A percentile compares a stretch with the other conserved stretches of the same genome.
Conservation (phyloP, 2,888 invertebrate genomes). For the Atrina japonica region DNA sequence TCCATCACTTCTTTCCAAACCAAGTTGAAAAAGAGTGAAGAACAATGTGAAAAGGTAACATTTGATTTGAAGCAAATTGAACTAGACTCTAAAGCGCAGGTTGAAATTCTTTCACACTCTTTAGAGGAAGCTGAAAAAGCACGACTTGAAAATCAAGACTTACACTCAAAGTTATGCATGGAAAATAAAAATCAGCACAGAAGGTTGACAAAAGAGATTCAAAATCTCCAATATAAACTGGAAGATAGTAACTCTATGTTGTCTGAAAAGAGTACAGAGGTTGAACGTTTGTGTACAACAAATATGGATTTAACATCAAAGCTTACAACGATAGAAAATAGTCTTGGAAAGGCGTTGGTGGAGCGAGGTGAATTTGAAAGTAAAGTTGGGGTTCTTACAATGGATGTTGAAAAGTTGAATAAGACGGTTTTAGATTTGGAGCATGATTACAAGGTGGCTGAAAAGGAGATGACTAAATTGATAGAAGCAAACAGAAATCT, state of each 20-base stretch:
- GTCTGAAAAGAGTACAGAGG: background rate
- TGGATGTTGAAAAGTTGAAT: too few species aligned
- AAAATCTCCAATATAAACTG: constrained; percentile 29
- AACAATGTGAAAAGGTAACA: background rate
- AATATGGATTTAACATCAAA: background rate
- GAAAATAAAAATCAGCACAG: constrained; percentile 2
- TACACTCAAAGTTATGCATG: background rate
- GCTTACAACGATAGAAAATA: background rate
- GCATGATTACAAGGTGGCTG: too few species aligned
- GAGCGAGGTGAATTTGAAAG: background rate
- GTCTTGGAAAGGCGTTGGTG: background rate
- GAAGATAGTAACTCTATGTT: constrained; percentile 30
- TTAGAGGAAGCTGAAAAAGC: constrained; percentile 1
- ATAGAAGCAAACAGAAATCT: background rate
- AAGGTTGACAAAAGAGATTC: constrained; percentile 22
- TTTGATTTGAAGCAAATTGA: background rate
- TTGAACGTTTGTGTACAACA: background rate
- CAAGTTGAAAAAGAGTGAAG: background rate
- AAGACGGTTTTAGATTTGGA: too few species aligned
- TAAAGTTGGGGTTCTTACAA: too few species aligned
- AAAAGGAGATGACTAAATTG: background rate
- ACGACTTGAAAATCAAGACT: background rate
- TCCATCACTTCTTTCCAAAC: background rate
- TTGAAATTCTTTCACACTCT: background rate
- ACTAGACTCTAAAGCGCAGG: background rate